A percentile compares a stretch with the other conserved stretches of the same genome.
Conservation (phyloP, 2,797 vertebrate species). For the Gymnocypris eckloni region DNA sequence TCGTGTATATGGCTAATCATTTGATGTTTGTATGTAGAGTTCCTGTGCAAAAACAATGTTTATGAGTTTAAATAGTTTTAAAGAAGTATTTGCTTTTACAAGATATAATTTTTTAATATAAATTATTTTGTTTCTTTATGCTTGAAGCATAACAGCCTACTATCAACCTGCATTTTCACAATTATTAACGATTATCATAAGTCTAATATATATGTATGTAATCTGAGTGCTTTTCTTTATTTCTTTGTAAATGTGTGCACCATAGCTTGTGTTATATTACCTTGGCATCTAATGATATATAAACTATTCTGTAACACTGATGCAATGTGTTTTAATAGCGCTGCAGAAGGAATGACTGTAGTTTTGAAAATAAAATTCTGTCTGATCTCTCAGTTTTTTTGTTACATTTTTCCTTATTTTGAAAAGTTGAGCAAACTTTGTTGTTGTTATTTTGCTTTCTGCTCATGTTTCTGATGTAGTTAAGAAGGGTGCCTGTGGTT, state of each 20-base stretch:
- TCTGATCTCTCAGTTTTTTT: neutral
- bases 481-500: slow-evolving; percentile 66
- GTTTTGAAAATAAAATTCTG: neutral
- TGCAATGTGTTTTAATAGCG: neutral
- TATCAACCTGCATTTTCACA: neutral
- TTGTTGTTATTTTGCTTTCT: neutral
- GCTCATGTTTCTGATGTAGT: slow-evolving; percentile 58
- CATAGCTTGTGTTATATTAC: neutral
- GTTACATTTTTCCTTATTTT: neutral
- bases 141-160: neutral
- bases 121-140: neutral
- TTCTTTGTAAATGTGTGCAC: too few relatives aligned
- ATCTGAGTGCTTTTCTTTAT: too few relatives aligned
- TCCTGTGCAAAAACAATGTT: neutral
- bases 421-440: neutral
- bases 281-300: neutral
- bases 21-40: too few relatives aligned
- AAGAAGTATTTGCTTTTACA: too few relatives aligned
- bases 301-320: neutral
- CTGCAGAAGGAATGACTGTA: neutral
- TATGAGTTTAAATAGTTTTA: neutral
- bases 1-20: too few relatives aligned
- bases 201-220: too few relatives aligned
- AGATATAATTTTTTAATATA: too few relatives aligned
- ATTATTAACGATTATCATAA: neutral